Evolutionary conservation across 1,140 invertebrate species (phyloP), one percentile per base, ranked within the genome.

Genomic region (Lasioglossum baleicum): DNA sequence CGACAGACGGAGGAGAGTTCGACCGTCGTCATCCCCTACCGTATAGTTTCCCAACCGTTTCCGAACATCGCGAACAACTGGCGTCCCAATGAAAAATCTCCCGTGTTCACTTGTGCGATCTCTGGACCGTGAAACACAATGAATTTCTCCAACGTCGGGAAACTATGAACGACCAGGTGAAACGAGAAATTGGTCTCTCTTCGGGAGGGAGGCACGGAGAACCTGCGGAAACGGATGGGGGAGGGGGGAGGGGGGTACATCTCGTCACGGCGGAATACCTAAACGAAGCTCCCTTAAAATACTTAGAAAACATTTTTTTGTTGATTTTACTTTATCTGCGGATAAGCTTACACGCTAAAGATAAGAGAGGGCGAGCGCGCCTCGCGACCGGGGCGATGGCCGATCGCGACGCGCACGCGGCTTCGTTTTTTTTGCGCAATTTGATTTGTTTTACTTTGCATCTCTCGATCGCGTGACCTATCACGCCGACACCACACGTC

Each of bases 261-360:
- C 44, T 48, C 44, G 44, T 48, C 8, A 35, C 35, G 44, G 44
- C 44, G 44, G 44, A 13, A 51, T 61, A 61, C 66, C 51, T 65
- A 80, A 74, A 48, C 51, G 74, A 80, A 80, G 71, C 78, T 75
- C 11, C 44, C 70, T 67, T 75, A 61, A 75, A 74, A 61, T 61
- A 67, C 42, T 61, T 67, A 67, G 63, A 68, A 80, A 80, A 80
- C 22, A 66, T 13, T 42, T 26, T 13, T 53, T 53, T 48, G 7
- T 48, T 8, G 5, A 5, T 48, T 8, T 48, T 10, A 2, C 10
- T 48, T 13, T 48, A 8, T 67, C 35, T 20, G 64, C 72, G 40
- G 26, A 31, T 75, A n/a, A 75, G 71, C 42, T 80, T 68, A 68
- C n/a, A 44, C 15, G 17, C 64, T 67, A 61, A 42, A 61, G 60